A percentile compares a stretch with the other conserved stretches of the same genome.
Conservation (phyloP, 64 coral and sea anemone species). For the Montipora capricornis region DNA sequence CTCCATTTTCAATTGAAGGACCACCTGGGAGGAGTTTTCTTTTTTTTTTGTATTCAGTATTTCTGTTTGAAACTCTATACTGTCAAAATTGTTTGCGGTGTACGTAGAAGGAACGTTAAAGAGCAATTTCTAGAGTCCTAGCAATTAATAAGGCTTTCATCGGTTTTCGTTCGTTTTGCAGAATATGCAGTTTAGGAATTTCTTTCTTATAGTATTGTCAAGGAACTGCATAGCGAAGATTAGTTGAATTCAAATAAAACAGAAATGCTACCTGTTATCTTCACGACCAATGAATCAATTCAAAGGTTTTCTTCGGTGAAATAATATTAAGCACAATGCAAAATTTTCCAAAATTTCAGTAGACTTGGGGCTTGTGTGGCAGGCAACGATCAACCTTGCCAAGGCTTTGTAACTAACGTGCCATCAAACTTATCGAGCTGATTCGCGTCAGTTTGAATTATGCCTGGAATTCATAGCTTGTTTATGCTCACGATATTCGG, state of each 20-base stretch:
- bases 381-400: not conserved
- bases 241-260: not conserved
- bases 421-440: not conserved
- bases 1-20: too few species aligned
- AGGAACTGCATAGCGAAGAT: not conserved
- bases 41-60: too few species aligned
- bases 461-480: slow-evolving; percentile 30
- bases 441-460: not conserved
- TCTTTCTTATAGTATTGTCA: not conserved
- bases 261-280: not conserved
- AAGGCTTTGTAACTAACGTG: not conserved
- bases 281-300: too few species aligned
- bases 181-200: not conserved
- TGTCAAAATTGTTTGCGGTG: too few species aligned
- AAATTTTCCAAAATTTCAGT: too few species aligned
- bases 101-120: not conserved
- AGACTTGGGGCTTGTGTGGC: not conserved
- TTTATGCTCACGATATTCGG: not conserved
- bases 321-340: too few species aligned
- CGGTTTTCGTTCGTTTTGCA: not conserved
- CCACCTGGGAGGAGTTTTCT: too few species aligned
- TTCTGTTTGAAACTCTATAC: too few species aligned
- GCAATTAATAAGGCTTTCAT: not conserved
- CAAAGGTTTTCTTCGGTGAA: too few species aligned
- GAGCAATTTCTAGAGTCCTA: not conserved